Evolutionary conservation across 64 coral and sea anemone genomes (phyloP), one percentile per base, ranked within the genome.

Genomic region (Stichodactyla helianthus): DNA sequence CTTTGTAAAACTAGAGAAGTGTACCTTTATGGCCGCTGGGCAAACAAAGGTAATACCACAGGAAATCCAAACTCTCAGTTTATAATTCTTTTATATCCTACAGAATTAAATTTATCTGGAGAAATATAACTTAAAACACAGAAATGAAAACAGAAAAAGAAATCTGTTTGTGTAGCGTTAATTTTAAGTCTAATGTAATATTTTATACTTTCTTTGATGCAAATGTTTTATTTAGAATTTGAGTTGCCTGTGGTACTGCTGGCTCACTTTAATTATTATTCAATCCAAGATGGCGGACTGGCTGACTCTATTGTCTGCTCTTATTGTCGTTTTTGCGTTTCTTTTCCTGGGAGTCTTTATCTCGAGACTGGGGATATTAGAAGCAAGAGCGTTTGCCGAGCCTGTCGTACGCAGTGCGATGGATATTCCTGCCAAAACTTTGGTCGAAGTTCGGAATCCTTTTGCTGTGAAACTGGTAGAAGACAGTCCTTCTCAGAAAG

Each of bases 371-470:
- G 97, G 97, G n/a, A 52, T 91, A 50, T 54, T 99, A 25, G 93
- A 95, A 91, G 82, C 71, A 77, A 77, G 94, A 51, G 93, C 88
- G 11, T 27, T 94, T 10, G 53, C 95, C 35, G 77, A 78, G 17
- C 82, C 77, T 79, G 51, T 90, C 27, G 62, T 79, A 53, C 77
- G 59, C 19, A 85, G 86, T 82, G 31, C 77, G 22, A 86, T 82
- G 18, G 89, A 84, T 57, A 89, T 92, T 63, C 87, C 93, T 0
- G 62, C 85, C 7, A 88, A 95, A 28, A 85, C 54, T 18, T 88
- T 95, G 88, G 64, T 95, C 11, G 88, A 74, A 12, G 97, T 99
- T 16, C 85, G 55, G 44, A 99, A 99, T 57, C 97, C 93, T 9
- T 99, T 99, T 82, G 0, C n/a, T 68, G 87, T 89, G 84, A 89